Conservation (phyloP, 1,140 invertebrate genomes). For the Drosophila punjabiensis region DNA sequence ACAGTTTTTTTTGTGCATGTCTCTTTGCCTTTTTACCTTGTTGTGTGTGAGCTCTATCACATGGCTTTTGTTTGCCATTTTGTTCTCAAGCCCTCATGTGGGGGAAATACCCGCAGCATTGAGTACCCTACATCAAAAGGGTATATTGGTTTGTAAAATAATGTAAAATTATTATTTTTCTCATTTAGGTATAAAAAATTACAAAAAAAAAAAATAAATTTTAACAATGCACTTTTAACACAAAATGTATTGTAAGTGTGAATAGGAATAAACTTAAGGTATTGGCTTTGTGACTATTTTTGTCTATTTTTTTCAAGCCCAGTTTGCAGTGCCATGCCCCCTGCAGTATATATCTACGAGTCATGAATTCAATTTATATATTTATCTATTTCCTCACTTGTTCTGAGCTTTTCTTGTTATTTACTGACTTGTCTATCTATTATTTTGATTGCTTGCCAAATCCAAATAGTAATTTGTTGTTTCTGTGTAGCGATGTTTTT, state of each 20-base stretch:
- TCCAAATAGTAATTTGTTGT: constrained; percentile 5
- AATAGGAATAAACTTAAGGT: not conserved
- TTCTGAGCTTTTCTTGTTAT: constrained; percentile 20
- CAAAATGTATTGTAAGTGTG: too few species aligned
- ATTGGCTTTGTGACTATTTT: not conserved
- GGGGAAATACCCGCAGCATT: constrained; percentile 29
- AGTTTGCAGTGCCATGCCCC: constrained; percentile 36
- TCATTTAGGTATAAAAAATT: too few species aligned
- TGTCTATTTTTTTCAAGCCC: not conserved
- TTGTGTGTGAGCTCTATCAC: constrained; percentile 25
- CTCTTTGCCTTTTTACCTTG: constrained; percentile 39
- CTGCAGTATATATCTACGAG: constrained; percentile 28
- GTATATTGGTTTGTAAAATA: not conserved
- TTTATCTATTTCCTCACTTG: constrained; percentile 57
- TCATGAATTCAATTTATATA: constrained; percentile 77
- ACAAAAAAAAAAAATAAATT: too few species aligned
- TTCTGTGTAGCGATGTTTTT: not conserved
- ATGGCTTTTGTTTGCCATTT: constrained; percentile 39
- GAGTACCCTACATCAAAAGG: not conserved
- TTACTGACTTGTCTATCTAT: constrained; percentile 19
- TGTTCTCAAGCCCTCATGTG: constrained; percentile 31
- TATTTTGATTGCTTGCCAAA: constrained; percentile 47
- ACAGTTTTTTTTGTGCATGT: constrained; percentile 16
- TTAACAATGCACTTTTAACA: too few species aligned
- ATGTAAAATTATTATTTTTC: too few species aligned